Base-by-base conservation (phyloP, 2,888 invertebrate genomes). In the Gymnoscelis rufifasciata region DNA sequence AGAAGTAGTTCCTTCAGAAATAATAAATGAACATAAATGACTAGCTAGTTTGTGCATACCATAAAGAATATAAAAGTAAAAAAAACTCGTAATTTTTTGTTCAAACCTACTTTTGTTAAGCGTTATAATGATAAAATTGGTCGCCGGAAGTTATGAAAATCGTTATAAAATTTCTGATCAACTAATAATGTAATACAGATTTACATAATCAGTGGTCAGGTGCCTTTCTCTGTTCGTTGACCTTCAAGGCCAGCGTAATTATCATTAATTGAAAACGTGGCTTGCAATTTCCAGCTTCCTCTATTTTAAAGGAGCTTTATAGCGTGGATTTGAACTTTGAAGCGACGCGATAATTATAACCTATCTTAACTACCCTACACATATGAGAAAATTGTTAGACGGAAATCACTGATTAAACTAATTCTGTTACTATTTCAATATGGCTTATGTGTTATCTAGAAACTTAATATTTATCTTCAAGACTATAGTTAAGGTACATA, bases 141-240 rank as follows among this genome's bases (percentile, higher is more conserved):
- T n/a, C n/a, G n/a, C n/a, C n/a, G n/a, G n/a, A n/a, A n/a, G n/a
- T n/a, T n/a, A n/a, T n/a, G 47, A 49, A 53, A 56, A 59, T 62
- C 57, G 58, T 56, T 50, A 55, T 55, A 57, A 35, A 15, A 35
- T 1, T 15, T 33, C 23, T 10, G 19, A 59, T 57, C 51, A 59
- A 53, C 56, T 52, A 37, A 60, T 63, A 67, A 66, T 63, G 61
- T 63, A 64, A 63, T 65, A 63, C 64, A 59, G 58, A 64, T 74
- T 77, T 73, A 77, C 68, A 66, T 71, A 74, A 78, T 70, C 64
- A 52, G 54, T 57, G 57, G 57, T 44, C 50, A 51, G 50, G 54
- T 62, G 66, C 71, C 74, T 77, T 75, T 74, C 75, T 69, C 71
- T 67, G 79, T 68, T 55, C 73, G 57, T 66, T 74, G 78, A 78